Conservation (phyloP, 2,113 vertebrate species). For the Pseudonaja textilis region DNA sequence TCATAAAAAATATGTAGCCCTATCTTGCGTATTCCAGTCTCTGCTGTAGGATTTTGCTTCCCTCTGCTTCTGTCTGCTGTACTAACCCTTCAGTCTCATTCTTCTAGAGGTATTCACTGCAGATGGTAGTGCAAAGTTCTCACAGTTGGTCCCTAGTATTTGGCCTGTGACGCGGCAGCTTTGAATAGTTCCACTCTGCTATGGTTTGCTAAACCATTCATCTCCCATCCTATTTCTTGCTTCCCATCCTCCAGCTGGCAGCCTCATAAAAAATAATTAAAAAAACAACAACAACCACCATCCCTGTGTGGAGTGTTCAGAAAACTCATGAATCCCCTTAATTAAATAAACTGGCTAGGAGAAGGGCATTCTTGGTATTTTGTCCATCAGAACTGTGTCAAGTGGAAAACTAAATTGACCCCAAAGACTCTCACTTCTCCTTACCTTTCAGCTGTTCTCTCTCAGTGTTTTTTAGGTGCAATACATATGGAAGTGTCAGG, state of each 20-base stretch:
- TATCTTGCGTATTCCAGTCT: slow-evolving; percentile 42
- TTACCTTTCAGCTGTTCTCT: slow-evolving; percentile 60
- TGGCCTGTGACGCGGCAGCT: neutral
- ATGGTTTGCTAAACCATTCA: slow-evolving; percentile 32
- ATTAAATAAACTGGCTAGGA: slow-evolving; percentile 59
- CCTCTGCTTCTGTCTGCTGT: neutral
- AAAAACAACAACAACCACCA: neutral
- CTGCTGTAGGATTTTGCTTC: neutral
- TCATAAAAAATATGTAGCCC: slow-evolving; percentile 41
- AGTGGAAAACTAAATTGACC: slow-evolving; percentile 55
- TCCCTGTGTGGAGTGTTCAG: slow-evolving; percentile 36
- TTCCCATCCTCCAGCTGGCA: slow-evolving; percentile 48
- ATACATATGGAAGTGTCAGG: slow-evolving; percentile 36
- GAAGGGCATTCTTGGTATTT: slow-evolving; percentile 59
- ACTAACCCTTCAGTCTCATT: slow-evolving; percentile 32
- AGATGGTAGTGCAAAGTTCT: slow-evolving; percentile 35
- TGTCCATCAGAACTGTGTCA: slow-evolving; percentile 57
- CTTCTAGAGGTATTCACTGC: slow-evolving; percentile 25
- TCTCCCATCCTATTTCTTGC: slow-evolving; percentile 33
- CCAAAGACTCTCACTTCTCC: slow-evolving; percentile 61
- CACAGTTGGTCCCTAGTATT: slow-evolving; percentile 16
- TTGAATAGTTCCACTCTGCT: slow-evolving; percentile 30
- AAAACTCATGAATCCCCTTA: slow-evolving; percentile 48
- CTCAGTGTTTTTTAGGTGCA: neutral
- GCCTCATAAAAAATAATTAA: slow-evolving; percentile 32